Conservation (phyloP, 2,888 invertebrate species). For the Gerris lacustris region DNA sequence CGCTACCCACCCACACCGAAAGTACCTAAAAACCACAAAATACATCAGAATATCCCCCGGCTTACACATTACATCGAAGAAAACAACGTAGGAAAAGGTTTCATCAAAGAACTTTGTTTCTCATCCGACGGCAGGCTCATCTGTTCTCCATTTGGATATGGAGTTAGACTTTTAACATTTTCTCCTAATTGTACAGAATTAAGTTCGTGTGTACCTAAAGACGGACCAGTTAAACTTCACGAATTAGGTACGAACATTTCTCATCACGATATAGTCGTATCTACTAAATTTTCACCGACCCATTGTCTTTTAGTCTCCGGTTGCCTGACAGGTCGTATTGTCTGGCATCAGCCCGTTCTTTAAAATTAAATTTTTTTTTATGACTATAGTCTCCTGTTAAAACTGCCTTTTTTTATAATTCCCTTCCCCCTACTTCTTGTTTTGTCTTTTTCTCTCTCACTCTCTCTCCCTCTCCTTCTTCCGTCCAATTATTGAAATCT, state of each 20-base stretch:
- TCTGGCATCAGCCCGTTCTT: slow-evolving; percentile 68
- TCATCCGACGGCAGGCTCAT: slow-evolving; percentile 80
- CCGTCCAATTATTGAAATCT: too few relatives aligned
- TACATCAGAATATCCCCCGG: slow-evolving; percentile 54
- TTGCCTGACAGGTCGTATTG: slow-evolving; percentile 74
- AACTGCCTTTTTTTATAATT: too few relatives aligned
- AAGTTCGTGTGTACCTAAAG: slow-evolving; percentile 50
- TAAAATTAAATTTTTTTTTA: slow-evolving; percentile 16
- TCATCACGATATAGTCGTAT: slow-evolving; percentile 72
- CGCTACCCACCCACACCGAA: slow-evolving; percentile 18
- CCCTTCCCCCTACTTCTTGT: too few relatives aligned
- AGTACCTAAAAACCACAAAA: slow-evolving; percentile 29
- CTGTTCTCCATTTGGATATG: slow-evolving; percentile 78
- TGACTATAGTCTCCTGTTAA: neutral
- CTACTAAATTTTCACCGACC: slow-evolving; percentile 78
- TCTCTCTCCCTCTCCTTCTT: too few relatives aligned
- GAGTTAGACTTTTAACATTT: slow-evolving; percentile 72
- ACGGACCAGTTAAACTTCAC: slow-evolving; percentile 42
- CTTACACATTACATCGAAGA: slow-evolving; percentile 75
- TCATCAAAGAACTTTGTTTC: slow-evolving; percentile 76
- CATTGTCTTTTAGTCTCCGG: slow-evolving; percentile 81
- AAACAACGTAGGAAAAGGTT: slow-evolving; percentile 68
- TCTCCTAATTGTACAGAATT: slow-evolving; percentile 65
- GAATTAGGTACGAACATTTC: slow-evolving; percentile 59
- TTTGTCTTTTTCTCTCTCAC: too few relatives aligned